phyloP scores from a whole-genome alignment of 2,888 invertebrate species.

The Ectemnius continuus region DNA sequence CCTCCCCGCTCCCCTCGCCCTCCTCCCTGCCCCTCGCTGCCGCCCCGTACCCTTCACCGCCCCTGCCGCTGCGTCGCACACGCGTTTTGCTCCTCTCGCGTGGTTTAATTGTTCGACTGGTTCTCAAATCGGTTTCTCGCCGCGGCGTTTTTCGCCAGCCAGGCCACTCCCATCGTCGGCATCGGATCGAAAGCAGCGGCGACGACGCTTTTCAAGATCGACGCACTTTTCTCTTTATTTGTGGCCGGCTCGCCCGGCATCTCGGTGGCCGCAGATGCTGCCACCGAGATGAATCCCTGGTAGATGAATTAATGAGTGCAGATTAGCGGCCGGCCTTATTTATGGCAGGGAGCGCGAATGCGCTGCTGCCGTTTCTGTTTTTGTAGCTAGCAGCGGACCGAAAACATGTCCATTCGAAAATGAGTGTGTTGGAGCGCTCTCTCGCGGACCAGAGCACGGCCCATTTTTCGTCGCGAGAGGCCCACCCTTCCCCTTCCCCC shows the following conservation, averaged over 20 bases:
- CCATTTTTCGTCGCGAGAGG: constrained; percentile 57
- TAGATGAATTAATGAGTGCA: constrained; percentile 49
- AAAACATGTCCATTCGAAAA: constrained; percentile 18
- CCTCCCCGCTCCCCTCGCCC: constrained; percentile 29
- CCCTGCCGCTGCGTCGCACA: constrained; percentile 5
- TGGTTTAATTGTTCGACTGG: constrained; percentile 71
- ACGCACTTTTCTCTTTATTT: constrained; percentile 31
- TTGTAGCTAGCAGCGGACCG: constrained; percentile 21
- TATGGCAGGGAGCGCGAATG: constrained; percentile 27
- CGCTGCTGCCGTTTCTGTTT: constrained; percentile 18
- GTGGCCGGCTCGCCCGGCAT: constrained; percentile 9
- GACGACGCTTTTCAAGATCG: constrained; percentile 23
- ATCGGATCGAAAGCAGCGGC: not conserved
- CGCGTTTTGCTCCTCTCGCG: constrained; percentile 35
- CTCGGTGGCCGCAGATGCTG: not conserved
- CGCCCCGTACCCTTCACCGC: constrained; percentile 45
- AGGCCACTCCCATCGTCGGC: constrained; percentile 46
- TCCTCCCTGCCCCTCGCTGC: constrained; percentile 39
- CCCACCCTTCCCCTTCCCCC: constrained; percentile 41
- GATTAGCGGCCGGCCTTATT: constrained; percentile 49
- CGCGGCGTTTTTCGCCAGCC: constrained; percentile 49
- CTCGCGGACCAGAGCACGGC: constrained; percentile 14
- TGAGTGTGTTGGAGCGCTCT: too few relatives aligned
- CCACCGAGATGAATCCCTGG: constrained; percentile 1
- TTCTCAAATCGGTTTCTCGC: constrained; percentile 67